Conservation (phyloP, 2,797 vertebrate genomes). For the Sternotherus odoratus region DNA sequence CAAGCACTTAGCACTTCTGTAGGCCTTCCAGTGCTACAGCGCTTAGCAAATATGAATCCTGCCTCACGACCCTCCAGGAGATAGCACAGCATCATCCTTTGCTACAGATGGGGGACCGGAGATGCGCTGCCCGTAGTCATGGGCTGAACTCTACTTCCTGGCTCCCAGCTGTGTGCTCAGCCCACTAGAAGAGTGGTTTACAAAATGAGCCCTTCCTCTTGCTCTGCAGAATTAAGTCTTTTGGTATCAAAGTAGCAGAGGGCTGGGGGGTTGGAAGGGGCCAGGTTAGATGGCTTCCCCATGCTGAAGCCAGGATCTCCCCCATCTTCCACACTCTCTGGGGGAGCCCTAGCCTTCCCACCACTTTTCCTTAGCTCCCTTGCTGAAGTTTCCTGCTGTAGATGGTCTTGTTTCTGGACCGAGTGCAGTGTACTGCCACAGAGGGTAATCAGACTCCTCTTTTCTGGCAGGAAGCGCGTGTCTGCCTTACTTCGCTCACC, state of each 20-base stretch:
- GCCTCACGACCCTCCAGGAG: not conserved
- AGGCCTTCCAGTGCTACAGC: not conserved
- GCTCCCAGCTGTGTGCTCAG: not conserved
- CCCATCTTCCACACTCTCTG: not conserved
- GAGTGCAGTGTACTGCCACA: not conserved
- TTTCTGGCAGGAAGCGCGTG: not conserved
- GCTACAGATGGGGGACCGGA: not conserved
- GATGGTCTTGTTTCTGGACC: not conserved
- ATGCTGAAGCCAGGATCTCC: accelerated
- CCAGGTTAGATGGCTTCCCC: not conserved
- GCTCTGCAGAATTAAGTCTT: not conserved
- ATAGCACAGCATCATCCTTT: not conserved
- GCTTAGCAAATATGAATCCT: not conserved
- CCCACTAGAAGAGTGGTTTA: not conserved
- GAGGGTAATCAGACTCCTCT: not conserved
- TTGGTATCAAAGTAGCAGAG: not conserved
- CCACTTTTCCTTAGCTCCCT: not conserved
- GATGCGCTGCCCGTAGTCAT: not conserved
- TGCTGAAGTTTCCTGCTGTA: not conserved
- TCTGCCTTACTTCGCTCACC: not conserved
- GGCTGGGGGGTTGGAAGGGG: not conserved
- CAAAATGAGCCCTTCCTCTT: not conserved
- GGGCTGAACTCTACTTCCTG: not conserved
- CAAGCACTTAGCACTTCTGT: not conserved
- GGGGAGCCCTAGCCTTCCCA: not conserved